Percentiles rank a stretch among this genome's conserved stretches.
phyloP scores from a whole-genome alignment of 2,113 vertebrate species.

The Perognathus longimembris region DNA sequence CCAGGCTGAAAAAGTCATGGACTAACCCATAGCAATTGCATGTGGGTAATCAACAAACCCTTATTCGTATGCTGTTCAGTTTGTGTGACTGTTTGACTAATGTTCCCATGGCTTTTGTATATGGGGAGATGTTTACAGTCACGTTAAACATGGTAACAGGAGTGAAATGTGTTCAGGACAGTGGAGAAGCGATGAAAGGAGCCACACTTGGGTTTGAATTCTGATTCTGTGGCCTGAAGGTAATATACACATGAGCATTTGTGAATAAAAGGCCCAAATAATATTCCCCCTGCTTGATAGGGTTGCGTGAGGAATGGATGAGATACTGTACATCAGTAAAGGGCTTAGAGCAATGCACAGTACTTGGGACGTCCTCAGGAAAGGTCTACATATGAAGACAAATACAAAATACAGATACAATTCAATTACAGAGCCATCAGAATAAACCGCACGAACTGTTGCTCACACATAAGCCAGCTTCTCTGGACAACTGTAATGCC shows the following conservation, averaged over 20 bases:
- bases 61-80: background rate
- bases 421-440: background rate
- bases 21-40: background rate
- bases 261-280: background rate
- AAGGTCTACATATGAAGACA: background rate
- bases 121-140: background rate
- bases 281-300: background rate
- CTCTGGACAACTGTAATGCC: background rate
- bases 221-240: background rate
- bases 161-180: background rate
- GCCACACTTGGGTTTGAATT: conserved; percentile 9
- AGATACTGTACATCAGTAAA: background rate
- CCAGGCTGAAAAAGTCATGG: background rate
- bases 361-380: background rate
- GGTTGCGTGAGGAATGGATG: background rate
- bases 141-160: background rate
- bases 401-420: background rate
- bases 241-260: background rate
- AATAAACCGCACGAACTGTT: background rate
- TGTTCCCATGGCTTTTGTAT: background rate
- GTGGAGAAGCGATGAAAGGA: background rate
- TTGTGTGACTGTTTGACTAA: background rate
- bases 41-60: background rate
- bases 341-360: background rate
- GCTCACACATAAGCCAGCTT: background rate